Conservation (phyloP, 1,140 invertebrate genomes). For the Pseudomyrmex pallidus region DNA sequence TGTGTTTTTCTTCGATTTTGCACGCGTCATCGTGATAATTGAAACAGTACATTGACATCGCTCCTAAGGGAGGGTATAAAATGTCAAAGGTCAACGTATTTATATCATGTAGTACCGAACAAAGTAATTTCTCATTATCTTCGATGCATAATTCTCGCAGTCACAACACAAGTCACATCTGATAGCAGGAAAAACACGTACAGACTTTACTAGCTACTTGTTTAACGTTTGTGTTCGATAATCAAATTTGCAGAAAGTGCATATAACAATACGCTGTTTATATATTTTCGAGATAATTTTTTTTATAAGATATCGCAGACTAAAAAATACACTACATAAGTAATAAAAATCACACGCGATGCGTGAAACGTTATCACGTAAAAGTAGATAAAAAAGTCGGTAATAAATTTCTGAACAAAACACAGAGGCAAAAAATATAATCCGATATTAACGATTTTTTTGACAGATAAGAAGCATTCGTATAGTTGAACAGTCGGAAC, state of each 20-base stretch:
- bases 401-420: too few relatives aligned
- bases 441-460: too few relatives aligned
- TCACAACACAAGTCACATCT: neutral
- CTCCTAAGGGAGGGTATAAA: neutral
- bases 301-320: too few relatives aligned
- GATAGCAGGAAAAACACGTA: neutral
- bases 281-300: neutral
- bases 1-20: too few relatives aligned
- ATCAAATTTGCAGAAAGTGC: neutral
- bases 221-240: neutral
- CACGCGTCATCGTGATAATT: neutral
- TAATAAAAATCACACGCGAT: too few relatives aligned
- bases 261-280: neutral
- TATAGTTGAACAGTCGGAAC: too few relatives aligned
- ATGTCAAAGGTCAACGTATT: conserved; percentile 2
- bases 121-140: conserved; percentile 32
- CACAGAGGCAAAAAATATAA: too few relatives aligned
- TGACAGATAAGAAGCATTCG: too few relatives aligned
- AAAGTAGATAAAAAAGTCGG: too few relatives aligned
- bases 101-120: neutral
- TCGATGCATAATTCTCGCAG: neutral
- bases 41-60: neutral
- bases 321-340: too few relatives aligned
- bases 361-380: too few relatives aligned
- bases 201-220: neutral